Evolutionary conservation across 2,113 vertebrate genomes (phyloP), one percentile per base, ranked within the genome.

Genomic region (Penelope pileata): DNA sequence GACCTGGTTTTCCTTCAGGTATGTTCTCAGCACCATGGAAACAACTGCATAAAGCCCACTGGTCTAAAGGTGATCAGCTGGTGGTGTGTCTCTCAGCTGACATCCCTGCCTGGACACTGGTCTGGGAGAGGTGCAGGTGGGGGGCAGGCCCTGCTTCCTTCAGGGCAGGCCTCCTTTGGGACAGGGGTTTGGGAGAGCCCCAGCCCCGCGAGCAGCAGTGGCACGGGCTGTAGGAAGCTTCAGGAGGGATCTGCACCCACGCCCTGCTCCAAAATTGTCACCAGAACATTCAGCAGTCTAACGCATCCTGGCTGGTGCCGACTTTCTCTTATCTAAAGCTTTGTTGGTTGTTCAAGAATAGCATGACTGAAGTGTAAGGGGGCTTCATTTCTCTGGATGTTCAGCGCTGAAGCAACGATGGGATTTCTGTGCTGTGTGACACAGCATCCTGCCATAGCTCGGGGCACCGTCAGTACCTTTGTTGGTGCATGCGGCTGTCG

Each of bases 171-270:
- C 63, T 95, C 56, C 69, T 85, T 26, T 40, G 59, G 60, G 89
- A 72, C 45, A 75, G 73, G 64, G 58, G 29, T 70, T 91, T 94
- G 83, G 90, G 48, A 67, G 42, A 79, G 66, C 54, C 26, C 16
- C 0, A 47, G 48, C 40, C n/a, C 3, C 2, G 48, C 60, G 53
- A 81, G 16, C 43, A 90, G 66, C 73, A 32, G 14, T 60, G 50
- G 62, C 22, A 32, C 30, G 16, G 74, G 76, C 66, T 69, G 56
- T 7, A 75, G 48, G 75, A 93, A 88, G 63, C 88, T 88, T 83
- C 85, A 77, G 59, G 69, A 86, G 76, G 50, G 93, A 94, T 67
- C 45, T 86, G 75, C 59, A 84, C 83, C 73, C 76, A 75, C 78
- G 78, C 4, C 5, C n/a, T 29, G 2, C 34, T 85, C 83, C 70